Conservation (phyloP, 2,113 vertebrate genomes). For the Lates calcarifer region DNA sequence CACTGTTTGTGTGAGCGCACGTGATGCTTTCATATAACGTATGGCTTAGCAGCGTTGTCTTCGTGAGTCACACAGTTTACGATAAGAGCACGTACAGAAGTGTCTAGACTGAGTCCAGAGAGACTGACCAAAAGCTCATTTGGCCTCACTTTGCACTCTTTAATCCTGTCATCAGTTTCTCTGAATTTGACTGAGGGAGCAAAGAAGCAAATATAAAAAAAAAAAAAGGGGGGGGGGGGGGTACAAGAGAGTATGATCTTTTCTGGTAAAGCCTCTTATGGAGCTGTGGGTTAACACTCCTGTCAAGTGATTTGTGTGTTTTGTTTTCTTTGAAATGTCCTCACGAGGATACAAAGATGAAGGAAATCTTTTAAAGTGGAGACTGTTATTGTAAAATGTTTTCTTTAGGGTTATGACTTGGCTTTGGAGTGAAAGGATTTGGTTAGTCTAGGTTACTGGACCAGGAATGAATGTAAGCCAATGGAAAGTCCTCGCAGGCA, state of each 20-base stretch:
- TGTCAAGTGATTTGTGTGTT: conserved; percentile 64
- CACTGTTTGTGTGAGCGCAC: not conserved
- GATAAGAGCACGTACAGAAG: not conserved
- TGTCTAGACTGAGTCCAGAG: conserved; percentile 12
- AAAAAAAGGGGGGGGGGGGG: conserved; percentile 1
- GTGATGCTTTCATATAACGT: conserved; percentile 1
- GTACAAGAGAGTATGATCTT: conserved; percentile 65
- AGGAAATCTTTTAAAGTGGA: conserved; percentile 36
- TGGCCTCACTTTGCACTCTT: conserved; percentile 47
- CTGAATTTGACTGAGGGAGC: conserved; percentile 52
- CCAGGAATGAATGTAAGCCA: not conserved
- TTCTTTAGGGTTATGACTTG: conserved; percentile 29
- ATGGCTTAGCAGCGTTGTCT: not conserved
- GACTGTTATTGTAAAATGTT: conserved; percentile 10
- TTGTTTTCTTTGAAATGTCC: conserved; percentile 53
- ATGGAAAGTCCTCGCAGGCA: conserved; percentile 25
- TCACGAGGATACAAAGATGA: conserved; percentile 36
- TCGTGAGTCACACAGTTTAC: conserved; percentile 13
- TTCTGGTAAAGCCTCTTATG: conserved; percentile 76
- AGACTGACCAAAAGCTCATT: conserved; percentile 48
- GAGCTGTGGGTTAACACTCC: conserved; percentile 63
- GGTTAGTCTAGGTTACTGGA: not conserved
- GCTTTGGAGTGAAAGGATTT: conserved; percentile 30
- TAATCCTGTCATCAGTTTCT: conserved; percentile 58
- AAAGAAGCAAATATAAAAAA: conserved; percentile 50